A percentile compares a stretch with the other conserved stretches of the same genome.
These are phyloP conservation scores for Parazoanthus darwini DNA, from an alignment of 92 coral and sea anemone species.

Conservation along the genomic window DNA sequence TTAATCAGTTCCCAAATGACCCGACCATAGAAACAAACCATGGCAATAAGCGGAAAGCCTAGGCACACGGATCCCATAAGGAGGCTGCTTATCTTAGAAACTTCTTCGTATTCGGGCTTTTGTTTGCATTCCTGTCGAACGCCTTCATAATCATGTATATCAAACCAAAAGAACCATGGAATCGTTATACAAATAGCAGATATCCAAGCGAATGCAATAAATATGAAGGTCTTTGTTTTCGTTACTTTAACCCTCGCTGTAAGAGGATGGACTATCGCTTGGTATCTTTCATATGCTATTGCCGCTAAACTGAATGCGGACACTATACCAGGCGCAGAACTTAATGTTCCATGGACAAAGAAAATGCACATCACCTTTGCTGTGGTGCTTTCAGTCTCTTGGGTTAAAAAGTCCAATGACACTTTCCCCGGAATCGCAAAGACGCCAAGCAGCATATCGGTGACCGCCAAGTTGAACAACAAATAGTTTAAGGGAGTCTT, in stretches of 20 bases:
- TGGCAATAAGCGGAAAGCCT: not conserved
- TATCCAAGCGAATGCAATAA: not conserved
- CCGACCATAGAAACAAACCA: not conserved
- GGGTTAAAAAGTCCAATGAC: not conserved
- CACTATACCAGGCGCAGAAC: not conserved
- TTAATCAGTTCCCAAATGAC: not conserved
- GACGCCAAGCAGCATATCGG: not conserved
- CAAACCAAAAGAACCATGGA: conserved; percentile 8
- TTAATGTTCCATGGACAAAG: not conserved
- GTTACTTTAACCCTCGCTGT: conserved; percentile 9
- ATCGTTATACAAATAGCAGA: not conserved
- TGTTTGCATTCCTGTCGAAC: not conserved
- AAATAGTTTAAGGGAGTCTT: conserved; percentile 14
- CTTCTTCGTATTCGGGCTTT: not conserved
- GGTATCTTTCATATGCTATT: conserved; percentile 14
- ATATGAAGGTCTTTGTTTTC: not conserved
- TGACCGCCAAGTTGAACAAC: not conserved
- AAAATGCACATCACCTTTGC: not conserved
- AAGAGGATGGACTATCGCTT: conserved; percentile 4
- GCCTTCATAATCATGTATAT: not conserved
- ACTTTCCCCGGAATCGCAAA: not conserved
- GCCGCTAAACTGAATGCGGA: not conserved
- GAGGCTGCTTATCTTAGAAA: not conserved
- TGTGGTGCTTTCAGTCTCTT: not conserved
- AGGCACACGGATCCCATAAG: not conserved